phyloP scores from a whole-genome alignment of 2,113 vertebrate genomes.

The Labeo rohita region DNA sequence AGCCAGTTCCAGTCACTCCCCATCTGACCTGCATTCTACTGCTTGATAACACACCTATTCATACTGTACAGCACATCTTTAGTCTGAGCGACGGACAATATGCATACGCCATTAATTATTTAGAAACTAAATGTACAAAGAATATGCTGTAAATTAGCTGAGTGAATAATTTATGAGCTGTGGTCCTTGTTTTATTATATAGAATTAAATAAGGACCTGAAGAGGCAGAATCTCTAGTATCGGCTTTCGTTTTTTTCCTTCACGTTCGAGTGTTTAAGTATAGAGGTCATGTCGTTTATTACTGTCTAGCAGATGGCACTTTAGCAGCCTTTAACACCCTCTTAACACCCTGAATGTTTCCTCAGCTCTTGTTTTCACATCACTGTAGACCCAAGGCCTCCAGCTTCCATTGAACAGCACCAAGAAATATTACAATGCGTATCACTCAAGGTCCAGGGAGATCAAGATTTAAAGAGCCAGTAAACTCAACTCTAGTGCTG shows the following conservation, averaged over 20 bases:
- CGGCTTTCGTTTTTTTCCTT: background rate
- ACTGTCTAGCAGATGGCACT: background rate
- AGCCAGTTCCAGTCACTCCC: background rate
- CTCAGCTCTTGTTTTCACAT: conserved; percentile 14
- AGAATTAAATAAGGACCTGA: background rate
- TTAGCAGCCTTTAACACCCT: conserved; percentile 2
- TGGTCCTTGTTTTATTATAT: background rate
- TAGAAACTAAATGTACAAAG: background rate
- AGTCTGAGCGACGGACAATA: background rate
- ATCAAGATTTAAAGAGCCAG: conserved; percentile 41
- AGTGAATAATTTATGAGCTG: background rate
- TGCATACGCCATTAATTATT: background rate
- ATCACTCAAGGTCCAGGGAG: conserved; percentile 25
- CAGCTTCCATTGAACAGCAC: conserved; percentile 7
- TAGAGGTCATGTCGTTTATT: conserved; percentile 10
- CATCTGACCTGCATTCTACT: background rate
- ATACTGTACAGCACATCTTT: background rate
- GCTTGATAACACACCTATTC: background rate
- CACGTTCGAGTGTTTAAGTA: background rate
- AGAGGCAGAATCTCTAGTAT: background rate
- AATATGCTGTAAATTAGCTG: background rate
- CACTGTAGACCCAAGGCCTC: background rate
- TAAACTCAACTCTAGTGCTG: background rate
- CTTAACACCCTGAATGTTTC: conserved; percentile 5
- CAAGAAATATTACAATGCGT: conserved; percentile 27